Base-by-base conservation (phyloP, 2,113 vertebrate genomes). In the Pelvicachromis taeniatus region DNA sequence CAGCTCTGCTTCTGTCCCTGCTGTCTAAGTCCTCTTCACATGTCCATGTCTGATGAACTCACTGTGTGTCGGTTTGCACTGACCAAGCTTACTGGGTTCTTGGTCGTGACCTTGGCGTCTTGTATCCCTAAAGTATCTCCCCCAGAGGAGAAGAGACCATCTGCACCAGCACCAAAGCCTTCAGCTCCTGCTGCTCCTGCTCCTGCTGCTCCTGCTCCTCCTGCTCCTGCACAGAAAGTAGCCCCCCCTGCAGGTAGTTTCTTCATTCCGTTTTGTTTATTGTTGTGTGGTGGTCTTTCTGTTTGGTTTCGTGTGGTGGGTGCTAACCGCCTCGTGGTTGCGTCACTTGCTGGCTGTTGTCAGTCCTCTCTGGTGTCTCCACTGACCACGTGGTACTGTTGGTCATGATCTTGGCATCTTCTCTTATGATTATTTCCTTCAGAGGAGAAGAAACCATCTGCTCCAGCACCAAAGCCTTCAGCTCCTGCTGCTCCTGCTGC, bases 371-470 rank as follows among this genome's bases (percentile, higher is more conserved):
- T 59, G 19, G 38, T 29, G n/a, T 58, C 31, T 53, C 31, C 19
- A 5, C 10, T 77, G 52, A 78, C 31, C 35, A 10, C 53, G 1
- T 79, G 58, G 4, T 81, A 77, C 26, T 89, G 73, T 75, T 77
- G 68, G 77, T 89, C 26, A 4, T 92, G 70, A 90, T 80, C 85
- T 82, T 92, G 53, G 79, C 35, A 52, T 88, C 89, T 90, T 92
- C 70, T 94, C 21, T 86, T 91, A 33, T 54, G 84, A 90, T 90
- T 87, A 3, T 85, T 85, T 89, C 85, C 80, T 11, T 52, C 79
- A 83, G 93, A 91, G 59, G 88, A 92, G 48, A 93, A 87, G 83
- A 91, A 83, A 75, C 53, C 89, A 6, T 84, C 86, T 61, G 31
- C 63, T 26, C 21, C 88, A 19, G 17, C 5, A 26, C 7, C 78